Evolutionary conservation across 2,888 invertebrate genomes (phyloP), one percentile per base, ranked within the genome.

Genomic region (Drosophila recens): DNA sequence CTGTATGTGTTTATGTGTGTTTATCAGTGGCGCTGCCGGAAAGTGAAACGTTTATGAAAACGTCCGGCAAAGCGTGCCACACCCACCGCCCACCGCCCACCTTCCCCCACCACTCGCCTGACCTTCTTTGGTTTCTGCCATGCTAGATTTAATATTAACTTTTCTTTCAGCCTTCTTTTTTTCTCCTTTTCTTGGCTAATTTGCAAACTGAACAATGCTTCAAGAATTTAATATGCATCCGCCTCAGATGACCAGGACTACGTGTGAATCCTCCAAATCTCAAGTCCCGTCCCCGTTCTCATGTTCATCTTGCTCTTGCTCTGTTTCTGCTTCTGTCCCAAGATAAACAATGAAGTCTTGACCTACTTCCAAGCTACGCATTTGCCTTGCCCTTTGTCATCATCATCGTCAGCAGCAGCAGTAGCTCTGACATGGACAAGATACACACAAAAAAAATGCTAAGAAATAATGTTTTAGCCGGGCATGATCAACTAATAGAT

Each of bases 31-130:
- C 76, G 65, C 65, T 80, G 79, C 75, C 89, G 89, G 89, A 87
- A 86, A 89, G 89, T 84, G 87, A 86, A 87, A 81, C 78, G 85
- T 74, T 89, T 89, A 80, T 87, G 82, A 75, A 72, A 77, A 52
- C 82, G 78, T 89, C 89, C 86, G 84, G 73, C 71, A 70, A 61
- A 51, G 42, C 54, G 17, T 43, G 20, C 49, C 59, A 46, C 23
- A 45, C n/a, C 42, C 6, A 9, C 34, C 33, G 23, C 3, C 6
- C 48, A 1, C 9, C 23, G 0, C 11, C 10, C 8, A 2, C n/a
- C 4, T 4, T 36, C 52, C 36, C 27, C 6, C 23, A 27, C 23
- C 20, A 0, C 30, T 17, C 48, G 8, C 15, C 5, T 70, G 72
- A 72, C 79, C 88, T 87, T 74, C 80, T 69, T 72, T 61, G 63